Base-by-base conservation (phyloP, 2,797 vertebrate species). In the Austrolebias charrua region DNA sequence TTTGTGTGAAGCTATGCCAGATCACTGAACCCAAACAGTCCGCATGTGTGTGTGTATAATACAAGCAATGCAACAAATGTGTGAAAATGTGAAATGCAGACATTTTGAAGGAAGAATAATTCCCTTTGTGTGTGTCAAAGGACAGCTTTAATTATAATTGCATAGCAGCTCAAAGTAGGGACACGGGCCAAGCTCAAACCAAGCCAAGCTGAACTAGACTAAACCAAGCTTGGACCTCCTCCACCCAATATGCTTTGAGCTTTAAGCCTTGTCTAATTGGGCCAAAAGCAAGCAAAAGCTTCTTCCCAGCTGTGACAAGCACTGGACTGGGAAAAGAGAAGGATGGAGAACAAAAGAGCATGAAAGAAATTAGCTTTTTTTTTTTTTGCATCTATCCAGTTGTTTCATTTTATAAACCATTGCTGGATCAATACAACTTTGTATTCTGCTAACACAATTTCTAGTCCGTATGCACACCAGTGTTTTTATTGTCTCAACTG, bases 221-320 rank as follows among this genome's bases (percentile, higher is more conserved):
- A 81, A 87, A 86, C 88, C 87, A 76, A 82, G 80, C 81, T 81
- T 84, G 87, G 85, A 83, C 78, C 78, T 66, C 70, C 66, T 80
- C 75, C 35, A 68, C 83, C 86, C 85, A 87, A 85, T 87, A 86
- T 82, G 79, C 87, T 91, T 87, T 91, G 87, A 60, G 57, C 77
- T 89, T 87, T 88, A 92, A 90, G 87, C 89, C 80, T 70, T 75
- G 78, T 81, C 84, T 93, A 93, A 92, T 92, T 92, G 89, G 89
- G 86, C 89, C 86, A 89, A 86, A 91, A 77, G 88, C 85, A 74
- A 83, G 83, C 75, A 69, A 84, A 86, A 88, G 79, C 85, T 58
- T 75, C 76, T 77, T 85, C 83, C 89, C 88, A 86, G 83, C 87
- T 90, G 88, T 86, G 85, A 86, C 54, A 60, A 78, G 81, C 82